Evolutionary conservation across 2,797 vertebrate species (phyloP).

Genomic region (Pantherophis vulpinus): DNA sequence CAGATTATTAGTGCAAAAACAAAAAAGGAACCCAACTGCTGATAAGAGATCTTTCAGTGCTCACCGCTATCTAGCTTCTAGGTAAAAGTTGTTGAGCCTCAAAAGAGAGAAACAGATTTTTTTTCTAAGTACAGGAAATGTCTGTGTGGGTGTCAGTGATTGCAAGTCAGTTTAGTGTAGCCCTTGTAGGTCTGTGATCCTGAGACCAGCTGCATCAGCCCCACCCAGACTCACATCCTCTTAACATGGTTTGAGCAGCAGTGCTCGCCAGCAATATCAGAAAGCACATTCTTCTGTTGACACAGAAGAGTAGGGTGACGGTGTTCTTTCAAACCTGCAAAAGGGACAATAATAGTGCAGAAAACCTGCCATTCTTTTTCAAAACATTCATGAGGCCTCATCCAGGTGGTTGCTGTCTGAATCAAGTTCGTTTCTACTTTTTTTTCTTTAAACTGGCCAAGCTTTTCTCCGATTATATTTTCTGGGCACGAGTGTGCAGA

Average conservation of each 20-base stretch:
- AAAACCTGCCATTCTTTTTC: background rate
- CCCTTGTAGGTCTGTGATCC: constrained; percentile 43
- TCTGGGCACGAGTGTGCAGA: background rate
- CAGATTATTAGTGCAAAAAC: constrained; percentile 53
- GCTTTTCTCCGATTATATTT: background rate
- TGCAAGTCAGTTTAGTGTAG: constrained; percentile 63
- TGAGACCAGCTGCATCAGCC: constrained; percentile 68
- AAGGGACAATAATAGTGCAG: background rate
- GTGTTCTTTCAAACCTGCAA: background rate
- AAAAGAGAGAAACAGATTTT: constrained; percentile 77
- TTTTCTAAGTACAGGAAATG: constrained; percentile 74
- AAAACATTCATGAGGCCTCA: background rate
- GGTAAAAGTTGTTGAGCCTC: constrained; percentile 81
- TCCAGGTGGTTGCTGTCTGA: background rate
- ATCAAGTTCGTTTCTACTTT: background rate
- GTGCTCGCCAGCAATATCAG: constrained; percentile 63
- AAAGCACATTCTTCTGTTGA: constrained; percentile 31
- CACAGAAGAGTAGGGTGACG: background rate
- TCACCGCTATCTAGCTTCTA: constrained; percentile 72
- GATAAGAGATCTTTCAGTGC: constrained; percentile 67
- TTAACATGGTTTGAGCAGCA: constrained; percentile 58
- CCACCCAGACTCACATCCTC: constrained; percentile 87
- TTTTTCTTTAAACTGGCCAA: background rate
- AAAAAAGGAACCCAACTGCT: constrained; percentile 47
- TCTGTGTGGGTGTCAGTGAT: constrained; percentile 80